Conservation (phyloP, 1,140 invertebrate species). For the Caerostris darwini region DNA sequence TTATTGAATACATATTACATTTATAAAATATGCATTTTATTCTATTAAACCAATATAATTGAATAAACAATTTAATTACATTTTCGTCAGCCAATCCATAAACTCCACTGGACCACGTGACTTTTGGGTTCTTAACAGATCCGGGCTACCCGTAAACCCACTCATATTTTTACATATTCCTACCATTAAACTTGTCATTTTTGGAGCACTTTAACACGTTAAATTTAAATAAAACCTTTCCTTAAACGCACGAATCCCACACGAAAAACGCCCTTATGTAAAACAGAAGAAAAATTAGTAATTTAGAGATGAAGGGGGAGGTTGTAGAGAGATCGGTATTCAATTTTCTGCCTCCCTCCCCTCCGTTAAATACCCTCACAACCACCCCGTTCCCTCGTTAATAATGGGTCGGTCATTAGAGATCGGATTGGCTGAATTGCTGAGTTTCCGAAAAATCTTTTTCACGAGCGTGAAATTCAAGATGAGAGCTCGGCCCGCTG, state of each 20-base stretch:
- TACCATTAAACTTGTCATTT: not conserved
- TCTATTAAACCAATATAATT: too few relatives aligned
- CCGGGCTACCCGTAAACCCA: too few relatives aligned
- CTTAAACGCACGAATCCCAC: not conserved
- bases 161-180: not conserved
- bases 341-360: not conserved
- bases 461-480: conserved; percentile 65
- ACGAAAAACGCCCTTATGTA: not conserved
- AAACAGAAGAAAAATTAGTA: conserved; percentile 9
- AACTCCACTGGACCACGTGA: too few relatives aligned
- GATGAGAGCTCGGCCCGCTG: conserved; percentile 29
- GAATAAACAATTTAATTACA: too few relatives aligned
- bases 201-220: not conserved
- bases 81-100: too few relatives aligned
- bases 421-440: not conserved
- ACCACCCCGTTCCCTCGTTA: not conserved
- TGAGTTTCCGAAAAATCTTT: conserved; percentile 29
- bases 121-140: too few relatives aligned
- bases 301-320: not conserved
- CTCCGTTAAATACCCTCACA: not conserved
- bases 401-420: not conserved
- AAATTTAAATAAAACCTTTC: not conserved
- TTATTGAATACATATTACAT: too few relatives aligned
- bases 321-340: not conserved
- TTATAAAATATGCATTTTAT: too few relatives aligned